Evolutionary conservation across 37 sponge, comb jelly and placozoan species (phyloP), one percentile per base, ranked within the genome.

Genomic region (Ephydatia muelleri): DNA sequence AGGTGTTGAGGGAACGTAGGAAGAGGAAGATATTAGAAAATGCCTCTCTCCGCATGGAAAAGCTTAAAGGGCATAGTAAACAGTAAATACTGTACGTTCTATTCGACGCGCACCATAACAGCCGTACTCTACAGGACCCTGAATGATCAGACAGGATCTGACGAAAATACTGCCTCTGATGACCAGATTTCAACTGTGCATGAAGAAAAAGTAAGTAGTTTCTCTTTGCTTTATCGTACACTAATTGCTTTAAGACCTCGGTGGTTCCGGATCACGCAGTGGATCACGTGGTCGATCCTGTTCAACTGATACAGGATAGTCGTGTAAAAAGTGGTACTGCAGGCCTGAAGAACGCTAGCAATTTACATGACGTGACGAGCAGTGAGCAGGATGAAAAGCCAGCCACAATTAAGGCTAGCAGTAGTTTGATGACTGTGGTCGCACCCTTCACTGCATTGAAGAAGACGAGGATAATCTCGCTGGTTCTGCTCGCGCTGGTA

Each of bases 21-120:
- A 48, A 80, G 39, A 88, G 47, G 33, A 82, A 49, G 67, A 83
- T 88, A 28, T 1, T 83, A 30, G 84, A 83, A 22, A 88, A 88
- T 65, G 71, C 89, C 65, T 30, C 78, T 37, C 49, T 64, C 33
- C 76, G 87, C 6, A 80, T 86, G 81, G 80, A 86, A 6, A 86
- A 72, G 75, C 33, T 86, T 73, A 79, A 66, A 57, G 57, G 57
- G 57, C 14, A 11, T 21, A 13, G 57, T 57, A 57, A 57, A 57
- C 38, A 77, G 33, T 49, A 66, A 66, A 76, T 28, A n/a, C 26
- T 33, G 14, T 35, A 23, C 30, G 49, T 27, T 76, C 77, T 68
- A 77, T 39, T 84, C 77, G 43, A 77, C 68, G 68, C 85, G 26
- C 77, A 84, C 28, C 68, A 66, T 66, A 38, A 57, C 57, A 57